Evolutionary conservation across 2,797 vertebrate genomes (phyloP).

Genomic region (Artibeus jamaicensis): DNA sequence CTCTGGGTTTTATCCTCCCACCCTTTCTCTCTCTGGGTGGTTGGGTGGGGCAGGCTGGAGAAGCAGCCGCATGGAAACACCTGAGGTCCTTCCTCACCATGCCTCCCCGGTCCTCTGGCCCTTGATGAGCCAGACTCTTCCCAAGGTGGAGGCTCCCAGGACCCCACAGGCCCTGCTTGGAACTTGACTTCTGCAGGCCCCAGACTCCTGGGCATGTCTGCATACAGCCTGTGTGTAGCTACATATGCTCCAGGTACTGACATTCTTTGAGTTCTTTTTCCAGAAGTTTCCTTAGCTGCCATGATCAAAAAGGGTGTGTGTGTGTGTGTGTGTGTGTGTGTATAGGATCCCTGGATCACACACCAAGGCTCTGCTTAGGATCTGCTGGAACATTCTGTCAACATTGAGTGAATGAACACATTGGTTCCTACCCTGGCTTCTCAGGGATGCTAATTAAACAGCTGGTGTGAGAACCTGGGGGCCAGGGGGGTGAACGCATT

Average conservation of each 20-base stretch:
- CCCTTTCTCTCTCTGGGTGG: not conserved
- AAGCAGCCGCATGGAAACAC: not conserved
- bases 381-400: not conserved
- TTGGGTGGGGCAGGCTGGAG: not conserved
- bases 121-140: not conserved
- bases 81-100: too few relatives aligned
- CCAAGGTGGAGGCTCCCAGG: not conserved
- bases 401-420: not conserved
- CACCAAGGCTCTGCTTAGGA: not conserved
- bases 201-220: not conserved
- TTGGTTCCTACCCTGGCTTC: not conserved
- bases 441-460: not conserved
- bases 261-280: not conserved
- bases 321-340: too few relatives aligned
- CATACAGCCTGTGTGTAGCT: not conserved
- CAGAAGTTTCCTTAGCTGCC: not conserved
- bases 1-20: not conserved
- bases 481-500: not conserved
- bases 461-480: not conserved
- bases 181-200: not conserved
- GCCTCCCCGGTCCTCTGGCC: not conserved
- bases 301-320: not conserved
- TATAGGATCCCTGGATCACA: not conserved
- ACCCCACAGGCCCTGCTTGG: not conserved
- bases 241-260: not conserved